Percentiles rank a stretch among this genome's conserved stretches.
These are phyloP conservation scores for Leucophenga maculata DNA, from an alignment of 2,888 invertebrate genomes.

Conservation along the genomic window DNA sequence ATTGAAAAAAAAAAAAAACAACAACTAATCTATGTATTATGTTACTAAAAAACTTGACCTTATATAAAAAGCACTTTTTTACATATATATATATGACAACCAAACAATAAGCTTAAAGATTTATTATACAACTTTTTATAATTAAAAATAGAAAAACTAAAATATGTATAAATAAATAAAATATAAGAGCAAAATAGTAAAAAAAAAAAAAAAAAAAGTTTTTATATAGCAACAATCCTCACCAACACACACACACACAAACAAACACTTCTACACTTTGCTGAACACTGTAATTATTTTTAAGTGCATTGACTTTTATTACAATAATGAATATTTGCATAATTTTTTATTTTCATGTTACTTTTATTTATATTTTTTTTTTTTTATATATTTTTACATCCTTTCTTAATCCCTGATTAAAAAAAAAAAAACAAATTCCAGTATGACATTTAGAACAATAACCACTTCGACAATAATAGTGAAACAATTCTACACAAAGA, in stretches of 20 bases:
- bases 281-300: neutral
- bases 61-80: slow-evolving; percentile 32
- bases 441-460: too few species aligned
- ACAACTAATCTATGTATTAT: neutral
- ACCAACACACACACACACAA: neutral
- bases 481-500: too few species aligned
- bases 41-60: slow-evolving; percentile 5
- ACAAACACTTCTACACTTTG: neutral
- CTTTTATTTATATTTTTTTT: neutral
- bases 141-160: slow-evolving; percentile 6
- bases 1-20: slow-evolving; percentile 5
- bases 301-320: neutral
- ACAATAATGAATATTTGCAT: neutral
- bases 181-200: neutral
- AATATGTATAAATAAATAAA: too few species aligned
- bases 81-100: slow-evolving; percentile 37
- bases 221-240: neutral
- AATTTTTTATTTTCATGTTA: neutral
- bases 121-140: slow-evolving; percentile 5
- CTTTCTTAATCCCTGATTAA: too few species aligned
- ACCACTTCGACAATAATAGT: too few species aligned
- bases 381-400: too few species aligned
- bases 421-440: too few species aligned
- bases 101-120: neutral
- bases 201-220: slow-evolving; percentile 9